Evolutionary conservation across 2,888 invertebrate species (phyloP), one percentile per base, ranked within the genome.

Genomic region (Epicampocera succincta): DNA sequence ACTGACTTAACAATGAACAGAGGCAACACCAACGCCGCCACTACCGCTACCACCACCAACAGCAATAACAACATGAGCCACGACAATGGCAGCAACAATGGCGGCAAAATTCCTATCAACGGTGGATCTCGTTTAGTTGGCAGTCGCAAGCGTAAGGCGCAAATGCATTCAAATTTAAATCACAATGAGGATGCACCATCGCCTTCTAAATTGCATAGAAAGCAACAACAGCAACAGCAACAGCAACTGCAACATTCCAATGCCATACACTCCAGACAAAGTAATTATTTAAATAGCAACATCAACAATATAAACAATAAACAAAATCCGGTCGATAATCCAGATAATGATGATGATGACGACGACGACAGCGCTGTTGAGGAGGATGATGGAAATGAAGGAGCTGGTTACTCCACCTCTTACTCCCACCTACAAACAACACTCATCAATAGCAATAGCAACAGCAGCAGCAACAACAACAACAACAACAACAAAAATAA

Each of bases 211-310:
- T 48, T 76, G 52, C 52, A 68, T 44, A 54, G 75, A 60, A 63
- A 76, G 12, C 74, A 84, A 0, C 85, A 77, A 0, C 85, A 83
- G n/a, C 69, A 84, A 25, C 25, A 25, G 25, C 25, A 33, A 9
- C 33, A 33, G 0, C 85, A 78, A 1, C 85, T 83, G 80, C 86
- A 87, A 87, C 87, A 88, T 87, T 87, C 88, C 88, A 87, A 86
- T 86, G 87, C 87, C 86, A 86, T 86, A 87, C 87, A 87, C 82
- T 78, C 78, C 75, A 78, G 78, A 75, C 82, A 82, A 75, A 66
- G 66, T 68, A 76, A 83, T 73, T 80, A 69, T 80, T 75, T 78
- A 65, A 79, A 72, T 60, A 74, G 17, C 72, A 85, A 84, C 84
- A 85, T 78, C 84, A 84, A 76, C 84, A 60, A 44, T 61, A 68